These are phyloP conservation scores for Chondrosia reniformis DNA, from an alignment of 37 sponge, comb jelly and placozoan species.

Conservation along the genomic window DNA sequence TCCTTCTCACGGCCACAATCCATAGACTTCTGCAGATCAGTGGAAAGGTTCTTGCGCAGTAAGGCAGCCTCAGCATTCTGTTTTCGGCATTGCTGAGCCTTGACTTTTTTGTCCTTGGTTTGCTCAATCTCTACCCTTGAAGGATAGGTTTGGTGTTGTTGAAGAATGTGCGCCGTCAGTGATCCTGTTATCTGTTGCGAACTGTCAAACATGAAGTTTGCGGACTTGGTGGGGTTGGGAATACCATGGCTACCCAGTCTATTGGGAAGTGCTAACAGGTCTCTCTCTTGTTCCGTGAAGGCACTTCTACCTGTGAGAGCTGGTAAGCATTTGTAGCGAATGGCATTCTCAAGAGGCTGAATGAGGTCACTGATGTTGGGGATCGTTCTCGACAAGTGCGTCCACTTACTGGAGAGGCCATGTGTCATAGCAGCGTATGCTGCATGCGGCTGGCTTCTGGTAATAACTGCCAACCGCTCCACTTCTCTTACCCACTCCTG, in stretches of 20 bases:
- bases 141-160: too few species aligned
- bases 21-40: background rate
- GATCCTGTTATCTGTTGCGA: background rate
- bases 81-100: too few species aligned
- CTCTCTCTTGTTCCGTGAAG: background rate
- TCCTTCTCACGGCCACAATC: conserved; percentile 2
- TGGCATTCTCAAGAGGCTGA: background rate
- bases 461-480: background rate
- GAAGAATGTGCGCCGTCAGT: background rate
- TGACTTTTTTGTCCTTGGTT: too few species aligned
- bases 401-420: background rate
- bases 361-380: background rate
- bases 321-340: background rate
- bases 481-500: background rate
- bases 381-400: background rate
- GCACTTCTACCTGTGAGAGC: background rate
- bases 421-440: background rate
- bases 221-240: background rate
- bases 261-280: background rate
- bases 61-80: too few species aligned
- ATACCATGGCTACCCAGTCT: background rate
- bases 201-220: background rate
- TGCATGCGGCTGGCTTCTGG: background rate
- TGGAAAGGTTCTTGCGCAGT: background rate
- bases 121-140: too few species aligned